Conservation (phyloP, 2,888 invertebrate species). For the Athetis lepigone region DNA sequence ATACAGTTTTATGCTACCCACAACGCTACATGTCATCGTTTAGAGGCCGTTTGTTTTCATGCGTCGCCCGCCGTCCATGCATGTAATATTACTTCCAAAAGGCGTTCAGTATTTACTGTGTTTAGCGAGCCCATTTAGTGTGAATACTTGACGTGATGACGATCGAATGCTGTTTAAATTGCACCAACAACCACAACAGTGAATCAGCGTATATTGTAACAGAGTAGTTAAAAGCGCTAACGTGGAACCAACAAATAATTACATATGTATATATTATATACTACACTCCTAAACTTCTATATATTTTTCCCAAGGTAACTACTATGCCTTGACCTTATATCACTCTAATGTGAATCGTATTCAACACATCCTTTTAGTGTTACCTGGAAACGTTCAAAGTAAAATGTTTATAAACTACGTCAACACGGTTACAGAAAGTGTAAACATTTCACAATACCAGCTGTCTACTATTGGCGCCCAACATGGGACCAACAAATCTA, state of each 20-base stretch:
- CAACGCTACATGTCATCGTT: slow-evolving; percentile 16
- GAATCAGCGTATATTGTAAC: background rate
- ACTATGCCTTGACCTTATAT: slow-evolving; percentile 3
- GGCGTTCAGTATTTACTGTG: slow-evolving; percentile 13
- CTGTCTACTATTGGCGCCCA: slow-evolving; percentile 36
- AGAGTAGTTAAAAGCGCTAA: background rate
- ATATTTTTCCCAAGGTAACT: background rate
- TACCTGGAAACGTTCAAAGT: background rate
- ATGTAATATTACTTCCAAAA: slow-evolving; percentile 12
- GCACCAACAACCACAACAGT: background rate
- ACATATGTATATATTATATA: no score
- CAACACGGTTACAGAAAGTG: slow-evolving; percentile 15
- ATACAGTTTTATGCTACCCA: slow-evolving; percentile 7
- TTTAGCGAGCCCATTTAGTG: slow-evolving; percentile 15
- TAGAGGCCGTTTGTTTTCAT: slow-evolving; percentile 21
- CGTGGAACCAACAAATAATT: background rate
- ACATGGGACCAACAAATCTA: slow-evolving; percentile 27
- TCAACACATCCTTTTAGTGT: background rate
- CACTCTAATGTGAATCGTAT: background rate
- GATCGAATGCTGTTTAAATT: slow-evolving; percentile 21
- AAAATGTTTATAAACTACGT: slow-evolving; percentile 6
- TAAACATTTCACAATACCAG: slow-evolving; percentile 24
- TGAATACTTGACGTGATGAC: slow-evolving; percentile 13
- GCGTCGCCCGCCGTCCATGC: slow-evolving; percentile 8
- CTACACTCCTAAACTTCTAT: no score